These are phyloP conservation scores for Gymnothorax reevesii DNA, from an alignment of 2,797 vertebrate species.

Conservation along the genomic window DNA sequence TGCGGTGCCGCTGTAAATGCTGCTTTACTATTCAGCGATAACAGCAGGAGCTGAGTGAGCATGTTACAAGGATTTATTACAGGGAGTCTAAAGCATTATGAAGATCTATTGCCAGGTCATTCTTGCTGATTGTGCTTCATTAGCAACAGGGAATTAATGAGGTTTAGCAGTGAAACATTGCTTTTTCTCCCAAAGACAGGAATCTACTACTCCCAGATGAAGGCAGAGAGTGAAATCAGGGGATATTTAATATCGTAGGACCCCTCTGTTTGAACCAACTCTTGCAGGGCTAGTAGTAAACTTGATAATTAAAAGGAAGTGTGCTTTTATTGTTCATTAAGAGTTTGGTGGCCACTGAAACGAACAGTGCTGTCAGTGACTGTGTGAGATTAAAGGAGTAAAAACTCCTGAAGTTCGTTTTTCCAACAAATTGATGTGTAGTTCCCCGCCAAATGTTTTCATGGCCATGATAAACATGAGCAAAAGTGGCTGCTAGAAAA, in stretches of 20 bases:
- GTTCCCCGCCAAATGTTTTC: neutral
- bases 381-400: neutral
- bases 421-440: neutral
- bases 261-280: neutral
- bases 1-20: neutral
- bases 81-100: conserved; percentile 54
- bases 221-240: neutral
- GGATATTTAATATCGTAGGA: neutral
- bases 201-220: conserved; percentile 46
- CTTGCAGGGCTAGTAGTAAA: neutral
- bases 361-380: too few species aligned
- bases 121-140: conserved; percentile 59
- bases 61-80: conserved; percentile 64
- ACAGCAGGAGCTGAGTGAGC: conserved; percentile 23
- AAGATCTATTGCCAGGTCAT: conserved; percentile 57
- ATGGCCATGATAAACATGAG: neutral
- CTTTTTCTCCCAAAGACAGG: conserved; percentile 49
- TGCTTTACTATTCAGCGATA: neutral
- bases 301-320: neutral
- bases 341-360: neutral
- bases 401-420: neutral
- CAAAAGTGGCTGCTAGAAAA: neutral
- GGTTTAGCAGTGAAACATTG: conserved; percentile 47
- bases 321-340: neutral
- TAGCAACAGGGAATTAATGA: conserved; percentile 55